Percentiles rank a stretch among this genome's conserved stretches.
Evolutionary conservation across 2,797 vertebrate species (phyloP).

Genomic region (Nannoperca australis): DNA sequence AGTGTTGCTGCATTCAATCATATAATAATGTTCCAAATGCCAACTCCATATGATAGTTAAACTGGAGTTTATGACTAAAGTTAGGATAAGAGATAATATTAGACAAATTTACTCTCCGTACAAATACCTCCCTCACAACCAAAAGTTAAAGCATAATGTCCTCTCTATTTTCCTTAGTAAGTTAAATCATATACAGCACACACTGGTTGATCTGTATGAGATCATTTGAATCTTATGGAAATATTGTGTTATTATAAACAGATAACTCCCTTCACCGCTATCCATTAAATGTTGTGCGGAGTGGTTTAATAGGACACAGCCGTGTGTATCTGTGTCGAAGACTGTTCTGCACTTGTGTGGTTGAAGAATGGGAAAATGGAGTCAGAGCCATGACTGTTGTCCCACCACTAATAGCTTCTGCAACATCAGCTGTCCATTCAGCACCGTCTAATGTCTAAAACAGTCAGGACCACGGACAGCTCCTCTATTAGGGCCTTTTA

Average conservation of each 20-base stretch:
- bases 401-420: slow-evolving; percentile 40
- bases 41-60: slow-evolving; percentile 3
- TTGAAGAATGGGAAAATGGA: slow-evolving; percentile 43
- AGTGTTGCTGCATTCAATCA: background rate
- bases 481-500: slow-evolving; percentile 24
- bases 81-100: background rate
- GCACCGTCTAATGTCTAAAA: slow-evolving; percentile 8
- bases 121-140: slow-evolving; percentile 6
- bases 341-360: slow-evolving; percentile 27
- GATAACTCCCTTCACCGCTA: slow-evolving; percentile 3
- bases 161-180: background rate
- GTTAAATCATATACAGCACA: background rate
- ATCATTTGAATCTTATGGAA: slow-evolving; percentile 24
- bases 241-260: slow-evolving; percentile 15
- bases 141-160: background rate
- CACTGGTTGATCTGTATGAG: background rate
- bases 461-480: slow-evolving; percentile 61
- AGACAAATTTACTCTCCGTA: background rate
- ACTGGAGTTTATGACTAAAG: slow-evolving; percentile 14
- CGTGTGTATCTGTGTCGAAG: background rate
- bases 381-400: slow-evolving; percentile 25
- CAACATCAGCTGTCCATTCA: slow-evolving; percentile 38
- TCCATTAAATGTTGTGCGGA: slow-evolving; percentile 10
- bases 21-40: background rate
- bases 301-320: background rate